Conservation (phyloP, 2,113 vertebrate genomes). For the Xenopus laevis region DNA sequence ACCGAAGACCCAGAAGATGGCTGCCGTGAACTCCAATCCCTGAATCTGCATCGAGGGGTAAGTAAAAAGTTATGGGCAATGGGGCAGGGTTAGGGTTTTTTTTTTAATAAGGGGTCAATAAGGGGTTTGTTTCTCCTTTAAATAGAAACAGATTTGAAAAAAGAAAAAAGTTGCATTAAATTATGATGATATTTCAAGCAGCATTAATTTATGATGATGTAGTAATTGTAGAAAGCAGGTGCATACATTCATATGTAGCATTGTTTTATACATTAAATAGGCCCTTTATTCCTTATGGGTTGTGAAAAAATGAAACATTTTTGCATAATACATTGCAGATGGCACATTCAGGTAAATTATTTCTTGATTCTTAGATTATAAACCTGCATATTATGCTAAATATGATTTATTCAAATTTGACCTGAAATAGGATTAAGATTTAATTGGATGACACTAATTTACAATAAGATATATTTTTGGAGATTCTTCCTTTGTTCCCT, state of each 20-base stretch:
- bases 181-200: too few relatives aligned
- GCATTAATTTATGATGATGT: not conserved
- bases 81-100: too few relatives aligned
- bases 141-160: too few relatives aligned
- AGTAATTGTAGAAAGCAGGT: not conserved
- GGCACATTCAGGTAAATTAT: constrained; percentile 26
- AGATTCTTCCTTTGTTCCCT: not conserved
- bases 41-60: too few relatives aligned
- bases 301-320: constrained; percentile 4
- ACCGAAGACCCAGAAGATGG: too few relatives aligned
- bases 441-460: constrained; percentile 40
- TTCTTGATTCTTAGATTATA: constrained; percentile 26
- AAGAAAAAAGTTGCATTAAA: too few relatives aligned
- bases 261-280: constrained; percentile 10
- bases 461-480: constrained; percentile 28
- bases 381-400: constrained; percentile 10
- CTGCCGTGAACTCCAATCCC: too few relatives aligned
- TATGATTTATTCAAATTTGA: constrained; percentile 32
- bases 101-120: too few relatives aligned
- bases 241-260: not conserved
- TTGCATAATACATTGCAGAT: constrained; percentile 28
- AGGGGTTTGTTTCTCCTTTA: too few relatives aligned
- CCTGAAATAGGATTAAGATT: constrained; percentile 36
- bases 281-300: not conserved
- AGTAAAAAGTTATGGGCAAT: too few relatives aligned